Base-by-base conservation (phyloP, 2,113 vertebrate species). In the Tenebrosternarchus preto region DNA sequence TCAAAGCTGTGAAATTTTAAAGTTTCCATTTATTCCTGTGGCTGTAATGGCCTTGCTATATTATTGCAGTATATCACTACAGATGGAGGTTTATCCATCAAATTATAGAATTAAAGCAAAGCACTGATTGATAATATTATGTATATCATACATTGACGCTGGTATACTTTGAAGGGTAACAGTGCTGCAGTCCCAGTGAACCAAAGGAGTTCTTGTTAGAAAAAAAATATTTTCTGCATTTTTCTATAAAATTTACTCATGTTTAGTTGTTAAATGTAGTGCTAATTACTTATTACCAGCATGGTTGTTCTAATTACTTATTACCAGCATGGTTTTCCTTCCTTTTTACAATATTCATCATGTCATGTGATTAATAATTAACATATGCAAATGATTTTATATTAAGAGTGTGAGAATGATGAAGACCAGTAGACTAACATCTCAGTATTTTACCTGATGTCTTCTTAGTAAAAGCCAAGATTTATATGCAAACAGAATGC, bases 61-160 rank as follows among this genome's bases (percentile, higher is more conserved):
- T 84, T 87, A 82, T 75, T 72, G 36, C 68, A 77, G 55, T 83
- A 83, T 80, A 82, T 87, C 78, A 81, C 64, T 43, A 50, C 71
- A 83, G 74, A 76, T 24, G 56, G 29, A 67, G 50, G 66, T 70
- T 53, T 64, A 78, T 86, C 55, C 69, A 82, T 83, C 79, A 80
- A 66, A 50, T 60, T 73, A 68, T 82, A 66, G 83, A 79, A 79
- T 82, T 84, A 79, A 82, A 82, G 71, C 67, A 73, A 59, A 46
- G 63, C 72, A 43, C 76, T 27, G 72, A 83, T 77, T 20, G 74
- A 79, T 43, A 39, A 66, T 78, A 63, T 79, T 71, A 27, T 27
- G 59, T 69, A 46, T 50, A 67, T 83, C 61, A 56, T n/a, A 39
- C 57, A 77, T 27, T 64, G 15, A 78, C 17, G 27, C 27, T 63